Percentiles rank a stretch among this genome's conserved stretches.
phyloP scores from a whole-genome alignment of 2,888 invertebrate genomes.

The Synanthedon formicaeformis region DNA sequence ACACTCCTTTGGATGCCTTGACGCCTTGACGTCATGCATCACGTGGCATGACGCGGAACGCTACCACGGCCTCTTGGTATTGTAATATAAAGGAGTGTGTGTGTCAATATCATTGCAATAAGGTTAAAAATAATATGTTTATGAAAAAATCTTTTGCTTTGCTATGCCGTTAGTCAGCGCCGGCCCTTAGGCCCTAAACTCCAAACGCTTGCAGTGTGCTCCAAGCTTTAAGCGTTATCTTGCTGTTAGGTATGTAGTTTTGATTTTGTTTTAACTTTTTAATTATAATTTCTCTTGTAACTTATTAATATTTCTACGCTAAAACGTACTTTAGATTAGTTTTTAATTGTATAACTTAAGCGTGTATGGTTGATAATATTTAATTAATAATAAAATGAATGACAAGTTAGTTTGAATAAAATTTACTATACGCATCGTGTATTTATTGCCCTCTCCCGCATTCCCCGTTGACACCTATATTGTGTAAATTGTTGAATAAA shows the following conservation, averaged over 20 bases:
- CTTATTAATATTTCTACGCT: slow-evolving; percentile 23
- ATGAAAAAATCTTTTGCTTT: no score
- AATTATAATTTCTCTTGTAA: slow-evolving; percentile 12
- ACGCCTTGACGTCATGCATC: no score
- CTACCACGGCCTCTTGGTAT: no score
- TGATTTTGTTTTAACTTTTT: slow-evolving; percentile 19
- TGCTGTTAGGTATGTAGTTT: slow-evolving; percentile 17
- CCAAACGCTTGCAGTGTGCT: no score
- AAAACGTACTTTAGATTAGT: slow-evolving; percentile 14
- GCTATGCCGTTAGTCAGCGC: no score
- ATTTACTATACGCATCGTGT: slow-evolving; percentile 10
- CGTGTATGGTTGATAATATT: slow-evolving; percentile 13
- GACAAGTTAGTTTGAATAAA: slow-evolving; percentile 28
- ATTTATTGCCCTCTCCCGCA: slow-evolving; percentile 15
- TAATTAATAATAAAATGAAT: slow-evolving; percentile 16
- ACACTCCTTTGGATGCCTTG: no score
- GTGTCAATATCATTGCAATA: no score
- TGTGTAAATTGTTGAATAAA: slow-evolving; percentile 29
- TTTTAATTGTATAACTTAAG: slow-evolving; percentile 14
- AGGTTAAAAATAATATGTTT: no score
- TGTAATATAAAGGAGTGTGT: no score
- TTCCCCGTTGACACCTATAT: slow-evolving; percentile 10
- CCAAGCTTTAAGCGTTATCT: slow-evolving; percentile 26
- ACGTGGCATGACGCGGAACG: no score
- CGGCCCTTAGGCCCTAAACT: no score